phyloP scores from a whole-genome alignment of 2,888 invertebrate genomes.

The Coenonympha arcania region DNA sequence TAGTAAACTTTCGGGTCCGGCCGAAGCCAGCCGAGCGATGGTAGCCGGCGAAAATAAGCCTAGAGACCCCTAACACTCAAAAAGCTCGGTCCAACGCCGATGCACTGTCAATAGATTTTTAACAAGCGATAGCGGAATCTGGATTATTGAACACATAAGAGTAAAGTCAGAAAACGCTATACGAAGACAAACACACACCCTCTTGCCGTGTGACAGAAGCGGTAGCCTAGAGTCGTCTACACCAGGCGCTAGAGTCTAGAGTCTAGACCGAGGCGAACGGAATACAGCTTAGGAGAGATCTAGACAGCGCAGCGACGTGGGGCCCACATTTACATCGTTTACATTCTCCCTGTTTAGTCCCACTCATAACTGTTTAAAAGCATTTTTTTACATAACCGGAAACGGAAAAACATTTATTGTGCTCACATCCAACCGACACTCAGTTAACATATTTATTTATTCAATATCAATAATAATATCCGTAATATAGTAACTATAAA shows the following conservation, averaged over 20 bases:
- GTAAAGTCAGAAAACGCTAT: conserved; percentile 6
- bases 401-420: conserved; percentile 44
- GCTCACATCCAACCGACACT: conserved; percentile 62
- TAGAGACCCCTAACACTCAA: conserved; percentile 35
- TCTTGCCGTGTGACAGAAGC: conserved; percentile 5
- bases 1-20: conserved; percentile 61
- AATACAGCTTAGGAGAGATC: neutral
- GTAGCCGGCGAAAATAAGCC: conserved; percentile 41
- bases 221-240: conserved; percentile 10
- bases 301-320: conserved; percentile 27
- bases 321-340: conserved; percentile 30
- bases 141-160: conserved; percentile 7
- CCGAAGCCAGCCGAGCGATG: conserved; percentile 45
- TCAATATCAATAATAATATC: conserved; percentile 39
- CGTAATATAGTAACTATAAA: conserved; percentile 44
- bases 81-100: conserved; percentile 29
- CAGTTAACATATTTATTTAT: conserved; percentile 46
- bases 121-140: conserved; percentile 8
- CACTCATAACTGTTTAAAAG: conserved; percentile 56
- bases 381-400: conserved; percentile 46
- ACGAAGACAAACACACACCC: conserved; percentile 6
- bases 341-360: conserved; percentile 60
- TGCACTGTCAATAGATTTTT: conserved; percentile 15
- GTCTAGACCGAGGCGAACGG: conserved; percentile 6
- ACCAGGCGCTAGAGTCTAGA: too few relatives aligned